Percentiles rank a stretch among this genome's conserved stretches.
Evolutionary conservation across 1,140 invertebrate species (phyloP).

Genomic region (Zophobas atratus): DNA sequence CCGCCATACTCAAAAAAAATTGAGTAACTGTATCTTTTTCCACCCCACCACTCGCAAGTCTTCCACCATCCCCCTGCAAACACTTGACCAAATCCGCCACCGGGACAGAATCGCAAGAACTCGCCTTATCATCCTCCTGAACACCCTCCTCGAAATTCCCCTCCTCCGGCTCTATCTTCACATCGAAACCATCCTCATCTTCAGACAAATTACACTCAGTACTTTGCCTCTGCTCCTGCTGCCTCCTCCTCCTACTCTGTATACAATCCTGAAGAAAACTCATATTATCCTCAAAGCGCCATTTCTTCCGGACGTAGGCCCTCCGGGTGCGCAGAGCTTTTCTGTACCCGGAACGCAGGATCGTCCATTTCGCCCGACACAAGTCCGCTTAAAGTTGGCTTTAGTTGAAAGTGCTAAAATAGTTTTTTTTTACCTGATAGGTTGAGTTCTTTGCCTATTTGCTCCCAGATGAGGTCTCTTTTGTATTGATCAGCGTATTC

Average conservation of each 20-base stretch:
- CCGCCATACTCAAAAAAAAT: conserved; percentile 5
- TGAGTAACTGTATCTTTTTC: not conserved
- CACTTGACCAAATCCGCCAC: not conserved
- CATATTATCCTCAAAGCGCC: not conserved
- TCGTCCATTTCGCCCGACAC: not conserved
- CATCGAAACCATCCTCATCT: not conserved
- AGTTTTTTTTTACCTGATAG: not conserved
- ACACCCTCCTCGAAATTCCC: not conserved
- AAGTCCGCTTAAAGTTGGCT: not conserved
- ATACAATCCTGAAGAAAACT: not conserved
- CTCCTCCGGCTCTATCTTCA: not conserved
- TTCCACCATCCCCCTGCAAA: too few relatives aligned
- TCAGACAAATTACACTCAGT: too few relatives aligned
- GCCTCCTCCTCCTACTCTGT: not conserved
- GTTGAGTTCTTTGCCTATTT: not conserved
- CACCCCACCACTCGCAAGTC: not conserved
- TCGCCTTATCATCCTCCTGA: conserved; percentile 1
- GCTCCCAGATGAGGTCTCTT: not conserved
- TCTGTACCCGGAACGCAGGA: not conserved
- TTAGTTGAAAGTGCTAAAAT: not conserved
- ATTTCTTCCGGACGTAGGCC: not conserved
- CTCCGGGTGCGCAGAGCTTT: not conserved
- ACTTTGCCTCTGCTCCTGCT: not conserved
- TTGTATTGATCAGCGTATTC: conserved; percentile 1
- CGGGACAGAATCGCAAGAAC: not conserved